Conservation (phyloP, 2,888 invertebrate species). For the Nowickia ferox region DNA sequence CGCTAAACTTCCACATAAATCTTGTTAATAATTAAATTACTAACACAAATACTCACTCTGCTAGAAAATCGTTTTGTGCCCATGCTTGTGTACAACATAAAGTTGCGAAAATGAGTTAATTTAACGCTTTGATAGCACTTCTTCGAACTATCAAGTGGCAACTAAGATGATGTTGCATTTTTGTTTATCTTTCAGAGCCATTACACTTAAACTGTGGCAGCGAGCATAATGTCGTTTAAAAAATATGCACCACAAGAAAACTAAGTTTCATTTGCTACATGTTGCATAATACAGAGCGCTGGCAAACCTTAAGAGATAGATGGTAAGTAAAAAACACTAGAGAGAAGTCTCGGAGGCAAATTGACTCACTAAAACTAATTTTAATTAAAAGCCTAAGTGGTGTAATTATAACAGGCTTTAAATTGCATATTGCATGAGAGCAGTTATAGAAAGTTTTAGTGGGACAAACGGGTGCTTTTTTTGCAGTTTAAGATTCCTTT, state of each 20-base stretch:
- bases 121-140: constrained; percentile 56
- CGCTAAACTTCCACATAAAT: background rate
- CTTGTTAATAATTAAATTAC: constrained; percentile 25
- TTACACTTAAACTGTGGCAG: constrained; percentile 41
- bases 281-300: constrained; percentile 3
- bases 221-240: constrained; percentile 48
- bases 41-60: background rate
- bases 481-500: no score
- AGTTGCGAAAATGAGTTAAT: constrained; percentile 57
- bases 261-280: background rate
- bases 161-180: constrained; percentile 15
- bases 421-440: constrained; percentile 58
- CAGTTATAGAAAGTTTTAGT: constrained; percentile 22
- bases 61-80: background rate
- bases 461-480: constrained; percentile 8
- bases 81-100: background rate
- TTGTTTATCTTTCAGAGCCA: constrained; percentile 8
- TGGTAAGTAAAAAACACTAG: background rate
- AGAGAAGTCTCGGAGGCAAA: constrained; percentile 50
- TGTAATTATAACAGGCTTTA: constrained; percentile 66
- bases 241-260: background rate
- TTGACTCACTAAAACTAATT: constrained; percentile 58
- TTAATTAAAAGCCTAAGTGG: constrained; percentile 70
- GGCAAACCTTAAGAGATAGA: background rate
- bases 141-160: constrained; percentile 24